Conservation (phyloP, 2,797 vertebrate species). For the Onychomys leucogaster region DNA sequence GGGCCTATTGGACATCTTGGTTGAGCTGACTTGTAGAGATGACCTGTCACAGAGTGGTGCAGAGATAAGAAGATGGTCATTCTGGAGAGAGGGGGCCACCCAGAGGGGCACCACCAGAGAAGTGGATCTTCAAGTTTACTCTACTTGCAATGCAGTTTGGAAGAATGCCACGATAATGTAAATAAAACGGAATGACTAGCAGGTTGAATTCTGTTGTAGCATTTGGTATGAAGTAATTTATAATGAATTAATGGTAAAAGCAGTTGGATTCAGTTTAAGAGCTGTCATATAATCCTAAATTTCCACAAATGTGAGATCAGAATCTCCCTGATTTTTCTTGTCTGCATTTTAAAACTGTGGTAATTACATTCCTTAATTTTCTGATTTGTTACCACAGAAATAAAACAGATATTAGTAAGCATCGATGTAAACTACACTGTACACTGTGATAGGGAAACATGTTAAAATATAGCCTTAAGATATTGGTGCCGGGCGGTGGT, state of each 20-base stretch:
- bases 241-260: not conserved
- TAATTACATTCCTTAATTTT: conserved; percentile 34
- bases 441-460: not conserved
- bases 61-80: not conserved
- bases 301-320: conserved; percentile 47
- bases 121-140: not conserved
- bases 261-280: conserved; percentile 29
- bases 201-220: not conserved
- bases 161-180: not conserved
- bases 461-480: conserved; percentile 23
- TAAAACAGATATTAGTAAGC: conserved; percentile 30
- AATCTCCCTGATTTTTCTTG: conserved; percentile 6
- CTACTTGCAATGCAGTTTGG: not conserved
- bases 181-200: not conserved
- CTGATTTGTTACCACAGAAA: conserved; percentile 29
- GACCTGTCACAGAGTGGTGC: not conserved
- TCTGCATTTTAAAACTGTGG: conserved; percentile 19
- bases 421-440: conserved; percentile 50
- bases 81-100: not conserved
- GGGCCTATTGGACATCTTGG: not conserved
- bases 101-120: not conserved
- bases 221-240: not conserved
- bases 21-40: not conserved
- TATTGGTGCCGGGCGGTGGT: too few relatives aligned
- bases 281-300: conserved; percentile 13